Evolutionary conservation across 2,888 invertebrate genomes (phyloP).

Genomic region (Andricus quercusramuli): DNA sequence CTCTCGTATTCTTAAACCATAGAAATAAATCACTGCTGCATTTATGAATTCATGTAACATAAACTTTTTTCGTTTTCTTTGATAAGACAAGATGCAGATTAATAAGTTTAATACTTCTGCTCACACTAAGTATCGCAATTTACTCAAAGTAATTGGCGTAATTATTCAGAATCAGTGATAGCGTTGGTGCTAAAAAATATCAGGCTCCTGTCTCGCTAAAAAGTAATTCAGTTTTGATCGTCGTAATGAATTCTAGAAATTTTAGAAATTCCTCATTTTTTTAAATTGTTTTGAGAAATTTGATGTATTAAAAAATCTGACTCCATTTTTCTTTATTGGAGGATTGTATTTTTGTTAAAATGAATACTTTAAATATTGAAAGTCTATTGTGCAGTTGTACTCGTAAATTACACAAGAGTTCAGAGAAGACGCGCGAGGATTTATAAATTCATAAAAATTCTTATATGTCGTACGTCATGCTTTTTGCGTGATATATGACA

Average conservation of each 20-base stretch:
- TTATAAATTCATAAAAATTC: constrained; percentile 33
- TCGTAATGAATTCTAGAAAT: neutral
- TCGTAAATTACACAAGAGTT: constrained; percentile 34
- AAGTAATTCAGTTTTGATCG: neutral
- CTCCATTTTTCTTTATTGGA: neutral
- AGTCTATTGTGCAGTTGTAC: constrained; percentile 11
- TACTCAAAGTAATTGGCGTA: constrained; percentile 21
- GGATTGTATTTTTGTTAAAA: neutral
- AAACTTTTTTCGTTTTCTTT: constrained; percentile 1
- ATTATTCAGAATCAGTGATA: constrained; percentile 11
- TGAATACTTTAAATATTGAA: neutral
- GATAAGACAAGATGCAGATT: constrained; percentile 7
- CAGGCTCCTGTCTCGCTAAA: neutral
- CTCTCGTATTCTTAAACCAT: neutral
- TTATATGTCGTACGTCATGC: constrained; percentile 30
- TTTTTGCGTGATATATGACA: constrained; percentile 37
- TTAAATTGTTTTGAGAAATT: neutral
- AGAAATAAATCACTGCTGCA: neutral
- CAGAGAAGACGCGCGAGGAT: constrained; percentile 31
- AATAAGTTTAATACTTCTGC: neutral
- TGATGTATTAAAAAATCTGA: too few species aligned
- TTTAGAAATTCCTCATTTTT: neutral
- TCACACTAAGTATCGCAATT: neutral
- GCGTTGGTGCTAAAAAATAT: neutral
- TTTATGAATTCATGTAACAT: too few species aligned